Base-by-base conservation (phyloP, 2,797 vertebrate genomes). In the Rhinophrynus dorsalis region DNA sequence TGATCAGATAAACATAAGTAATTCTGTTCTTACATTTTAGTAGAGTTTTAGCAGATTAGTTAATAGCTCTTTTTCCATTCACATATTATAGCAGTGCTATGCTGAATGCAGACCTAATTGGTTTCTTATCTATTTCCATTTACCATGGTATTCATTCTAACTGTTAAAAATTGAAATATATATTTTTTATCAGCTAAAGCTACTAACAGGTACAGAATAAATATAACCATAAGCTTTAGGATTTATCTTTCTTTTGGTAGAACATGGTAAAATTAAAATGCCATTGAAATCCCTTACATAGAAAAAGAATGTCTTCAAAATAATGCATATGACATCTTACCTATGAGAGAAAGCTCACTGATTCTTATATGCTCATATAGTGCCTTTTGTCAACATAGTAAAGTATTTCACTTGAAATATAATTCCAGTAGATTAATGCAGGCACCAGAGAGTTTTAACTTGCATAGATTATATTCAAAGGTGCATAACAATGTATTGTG, bases 51-150 rank as follows among this genome's bases (percentile, higher is more conserved):
- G 35, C 27, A 70, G 58, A 70, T 62, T 51, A 56, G 48, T 15
- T 67, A 67, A 67, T 67, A 30, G 63, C 44, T 66, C 5, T 54
- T 55, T 69, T n/a, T 56, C 12, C 56, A 55, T 62, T 63, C 48
- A 70, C 48, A 70, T 70, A 35, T 61, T 61, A 27, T 54, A 68
- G 56, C 48, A 47, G 17, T 47, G 67, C 37, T 37, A 62, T 21
- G 29, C 29, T 55, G 58, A 62, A 70, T 62, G 51, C 26, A 62
- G 48, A 55, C 29, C 48, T 69, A 69, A 69, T 69, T 62, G 67
- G 27, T 70, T 70, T 50, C 50, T 70, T 70, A 70, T 70, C 67
- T 62, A 13, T 70, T 51, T 70, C 58, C 37, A 63, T 70, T 70
- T 63, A 29, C 37, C 6, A 50, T 37, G 50, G 48, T 70, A 55